Evolutionary conservation across 35 echinoderm and acorn worm species (phyloP).

Genomic region (Apostichopus parvimensis): DNA sequence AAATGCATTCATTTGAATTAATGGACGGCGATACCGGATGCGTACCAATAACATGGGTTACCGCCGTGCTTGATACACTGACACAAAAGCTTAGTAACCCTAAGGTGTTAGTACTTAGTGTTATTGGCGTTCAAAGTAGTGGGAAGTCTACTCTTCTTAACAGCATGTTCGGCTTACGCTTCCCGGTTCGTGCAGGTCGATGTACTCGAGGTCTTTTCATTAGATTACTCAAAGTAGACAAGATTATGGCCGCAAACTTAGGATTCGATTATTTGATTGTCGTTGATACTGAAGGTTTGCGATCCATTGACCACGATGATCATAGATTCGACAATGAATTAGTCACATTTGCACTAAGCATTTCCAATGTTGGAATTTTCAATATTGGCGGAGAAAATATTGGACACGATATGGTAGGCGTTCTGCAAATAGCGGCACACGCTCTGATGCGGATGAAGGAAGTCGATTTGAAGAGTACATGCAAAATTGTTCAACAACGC

Average conservation of each 20-base stretch:
- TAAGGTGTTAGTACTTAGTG: conserved; percentile 4
- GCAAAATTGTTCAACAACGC: conserved; percentile 12
- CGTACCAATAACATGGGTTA: conserved; percentile 22
- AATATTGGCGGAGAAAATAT: conserved; percentile 33
- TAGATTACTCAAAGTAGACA: background rate
- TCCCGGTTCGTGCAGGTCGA: conserved; percentile 18
- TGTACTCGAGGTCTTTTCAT: conserved; percentile 35
- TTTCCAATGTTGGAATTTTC: conserved; percentile 11
- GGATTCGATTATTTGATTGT: conserved; percentile 1
- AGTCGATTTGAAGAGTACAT: conserved; percentile 13
- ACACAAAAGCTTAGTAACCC: background rate
- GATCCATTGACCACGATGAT: conserved; percentile 10
- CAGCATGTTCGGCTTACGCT: conserved; percentile 33
- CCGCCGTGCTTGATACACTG: background rate
- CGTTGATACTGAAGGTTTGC: conserved; percentile 24
- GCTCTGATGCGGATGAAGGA: conserved; percentile 40
- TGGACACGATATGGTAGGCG: background rate
- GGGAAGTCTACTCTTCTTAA: conserved; percentile 43
- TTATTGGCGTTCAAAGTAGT: conserved; percentile 46
- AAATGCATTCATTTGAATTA: conserved; percentile 33
- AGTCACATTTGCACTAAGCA: conserved; percentile 9
- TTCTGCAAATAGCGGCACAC: conserved; percentile 32
- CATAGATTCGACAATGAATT: conserved; percentile 5
- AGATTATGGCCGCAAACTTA: background rate
- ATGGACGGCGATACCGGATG: conserved; percentile 8